A percentile compares a stretch with the other conserved stretches of the same genome.
Conservation (phyloP, 2,113 vertebrate genomes). For the Podilymbus podiceps region DNA sequence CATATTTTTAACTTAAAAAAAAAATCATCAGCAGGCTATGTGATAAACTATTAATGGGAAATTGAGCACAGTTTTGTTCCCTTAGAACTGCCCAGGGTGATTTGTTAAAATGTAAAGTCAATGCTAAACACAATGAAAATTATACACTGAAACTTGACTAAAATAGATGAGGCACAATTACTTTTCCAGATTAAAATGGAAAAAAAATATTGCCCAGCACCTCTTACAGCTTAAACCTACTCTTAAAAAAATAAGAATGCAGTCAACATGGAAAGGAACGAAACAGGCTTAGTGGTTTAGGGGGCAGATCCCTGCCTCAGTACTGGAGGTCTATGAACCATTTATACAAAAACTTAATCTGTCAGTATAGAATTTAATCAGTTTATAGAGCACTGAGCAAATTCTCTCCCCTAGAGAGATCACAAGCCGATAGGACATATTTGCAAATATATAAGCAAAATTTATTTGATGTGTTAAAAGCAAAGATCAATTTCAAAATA, state of each 20-base stretch:
- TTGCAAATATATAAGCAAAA: not conserved
- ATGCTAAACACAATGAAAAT: not conserved
- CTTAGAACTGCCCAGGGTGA: not conserved
- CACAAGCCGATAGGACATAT: not conserved
- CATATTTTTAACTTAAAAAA: not conserved
- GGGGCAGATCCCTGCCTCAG: not conserved
- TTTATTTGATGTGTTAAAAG: not conserved
- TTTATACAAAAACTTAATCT: not conserved
- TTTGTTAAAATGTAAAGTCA: not conserved
- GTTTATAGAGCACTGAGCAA: not conserved
- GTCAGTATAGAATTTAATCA: not conserved
- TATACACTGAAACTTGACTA: not conserved
- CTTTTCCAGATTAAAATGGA: not conserved
- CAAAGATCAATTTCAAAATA: not conserved
- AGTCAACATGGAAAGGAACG: not conserved
- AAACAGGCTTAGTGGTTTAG: not conserved
- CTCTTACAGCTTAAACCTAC: not conserved
- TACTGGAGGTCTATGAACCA: not conserved
- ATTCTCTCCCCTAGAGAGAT: not conserved
- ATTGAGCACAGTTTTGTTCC: not conserved
- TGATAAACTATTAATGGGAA: not conserved
- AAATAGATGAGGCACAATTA: not conserved
- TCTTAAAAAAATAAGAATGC: not conserved
- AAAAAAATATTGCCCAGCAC: not conserved
- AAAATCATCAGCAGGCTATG: not conserved